Evolutionary conservation across 2,888 invertebrate genomes (phyloP).

Genomic region (Xestoiulus laeticollis): DNA sequence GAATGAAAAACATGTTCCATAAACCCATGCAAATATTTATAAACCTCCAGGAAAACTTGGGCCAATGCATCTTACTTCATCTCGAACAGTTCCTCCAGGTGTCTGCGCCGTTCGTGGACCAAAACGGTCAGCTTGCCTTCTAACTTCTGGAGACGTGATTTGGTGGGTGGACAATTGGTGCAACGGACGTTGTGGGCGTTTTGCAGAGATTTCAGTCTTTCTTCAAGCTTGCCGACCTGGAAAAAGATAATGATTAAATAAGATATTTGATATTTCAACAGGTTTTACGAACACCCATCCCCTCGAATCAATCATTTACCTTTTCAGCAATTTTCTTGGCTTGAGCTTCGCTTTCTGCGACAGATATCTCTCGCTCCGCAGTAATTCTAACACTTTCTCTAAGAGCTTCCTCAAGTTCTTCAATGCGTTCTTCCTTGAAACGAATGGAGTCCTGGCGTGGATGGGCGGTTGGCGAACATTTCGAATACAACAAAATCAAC

Average conservation of each 20-base stretch:
- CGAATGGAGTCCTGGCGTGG: conserved; percentile 60
- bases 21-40: neutral
- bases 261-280: conserved; percentile 34
- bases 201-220: conserved; percentile 75
- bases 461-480: conserved; percentile 42
- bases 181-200: conserved; percentile 76
- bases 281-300: no score
- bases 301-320: conserved; percentile 9
- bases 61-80: conserved; percentile 74
- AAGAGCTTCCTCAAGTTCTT: conserved; percentile 84
- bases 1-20: conserved; percentile 57
- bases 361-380: conserved; percentile 71
- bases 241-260: conserved; percentile 16
- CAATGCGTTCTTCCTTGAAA: conserved; percentile 74
- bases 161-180: conserved; percentile 73
- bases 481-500: conserved; percentile 45
- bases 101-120: conserved; percentile 72
- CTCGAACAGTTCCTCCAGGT: conserved; percentile 79
- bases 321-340: conserved; percentile 45
- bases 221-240: conserved; percentile 76
- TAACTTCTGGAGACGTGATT: conserved; percentile 72
- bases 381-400: conserved; percentile 80
- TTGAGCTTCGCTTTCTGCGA: conserved; percentile 47
- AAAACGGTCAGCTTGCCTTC: conserved; percentile 73
- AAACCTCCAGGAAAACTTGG: neutral